These are phyloP conservation scores for Drosophila tropicalis DNA, from an alignment of 1,140 invertebrate species.

Conservation along the genomic window DNA sequence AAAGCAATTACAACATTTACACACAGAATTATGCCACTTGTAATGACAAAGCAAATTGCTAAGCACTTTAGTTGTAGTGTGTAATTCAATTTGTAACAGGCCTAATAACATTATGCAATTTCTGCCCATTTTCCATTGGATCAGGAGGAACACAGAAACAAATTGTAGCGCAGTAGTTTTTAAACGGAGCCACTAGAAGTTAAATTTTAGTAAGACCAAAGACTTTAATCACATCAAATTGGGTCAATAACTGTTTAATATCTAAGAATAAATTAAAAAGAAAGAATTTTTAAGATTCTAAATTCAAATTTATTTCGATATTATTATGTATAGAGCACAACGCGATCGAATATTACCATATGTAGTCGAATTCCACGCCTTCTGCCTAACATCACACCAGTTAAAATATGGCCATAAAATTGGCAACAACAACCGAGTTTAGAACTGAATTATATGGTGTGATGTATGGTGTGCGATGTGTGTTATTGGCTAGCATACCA, in stretches of 20 bases:
- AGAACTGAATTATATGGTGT: not conserved
- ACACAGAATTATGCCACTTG: slow-evolving; percentile 61
- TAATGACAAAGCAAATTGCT: slow-evolving; percentile 61
- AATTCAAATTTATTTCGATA: not conserved
- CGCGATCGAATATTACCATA: not conserved
- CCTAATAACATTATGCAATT: slow-evolving; percentile 14
- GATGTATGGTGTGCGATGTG: not conserved
- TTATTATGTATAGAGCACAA: not conserved
- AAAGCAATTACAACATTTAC: slow-evolving; percentile 33
- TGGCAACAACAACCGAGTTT: not conserved
- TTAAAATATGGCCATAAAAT: slow-evolving; percentile 2
- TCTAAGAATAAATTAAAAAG: no score
- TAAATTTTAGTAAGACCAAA: not conserved
- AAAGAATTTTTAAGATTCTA: not conserved
- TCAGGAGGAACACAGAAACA: slow-evolving; percentile 49
- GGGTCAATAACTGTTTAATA: no score
- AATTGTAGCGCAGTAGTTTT: not conserved
- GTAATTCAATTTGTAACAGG: slow-evolving; percentile 29
- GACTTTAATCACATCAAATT: no score
- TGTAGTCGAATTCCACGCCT: not conserved
- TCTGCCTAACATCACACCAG: not conserved
- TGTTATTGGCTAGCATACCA: not conserved
- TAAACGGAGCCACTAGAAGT: not conserved
- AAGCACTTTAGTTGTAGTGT: slow-evolving; percentile 35
- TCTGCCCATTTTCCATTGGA: slow-evolving; percentile 41